phyloP scores from a whole-genome alignment of 2,113 vertebrate species.

The Struthidea cinerea region DNA sequence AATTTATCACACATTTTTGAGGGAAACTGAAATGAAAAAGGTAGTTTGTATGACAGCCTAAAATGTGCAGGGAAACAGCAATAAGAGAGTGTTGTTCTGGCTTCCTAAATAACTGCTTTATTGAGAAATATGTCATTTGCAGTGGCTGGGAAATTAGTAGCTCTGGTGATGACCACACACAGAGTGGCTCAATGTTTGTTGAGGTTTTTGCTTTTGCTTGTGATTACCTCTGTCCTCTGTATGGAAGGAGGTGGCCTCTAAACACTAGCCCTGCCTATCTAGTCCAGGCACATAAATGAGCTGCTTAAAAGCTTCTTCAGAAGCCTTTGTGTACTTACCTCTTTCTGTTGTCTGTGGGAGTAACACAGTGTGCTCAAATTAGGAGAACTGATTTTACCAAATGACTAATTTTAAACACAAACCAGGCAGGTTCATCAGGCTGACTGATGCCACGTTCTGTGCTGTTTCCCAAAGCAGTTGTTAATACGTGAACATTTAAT shows the following conservation, averaged over 20 bases:
- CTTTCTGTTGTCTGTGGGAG: neutral
- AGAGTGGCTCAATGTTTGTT: neutral
- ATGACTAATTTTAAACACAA: neutral
- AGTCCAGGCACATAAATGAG: neutral
- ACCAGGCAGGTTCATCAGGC: neutral
- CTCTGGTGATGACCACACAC: neutral
- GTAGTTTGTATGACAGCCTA: fast-evolving
- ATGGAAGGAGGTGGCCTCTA: neutral
- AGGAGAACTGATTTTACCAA: neutral
- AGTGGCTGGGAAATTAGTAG: neutral
- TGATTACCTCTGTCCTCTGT: neutral
- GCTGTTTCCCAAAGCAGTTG: neutral
- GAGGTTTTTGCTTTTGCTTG: neutral
- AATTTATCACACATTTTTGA: neutral
- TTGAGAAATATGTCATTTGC: neutral
- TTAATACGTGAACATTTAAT: neutral
- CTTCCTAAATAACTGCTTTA: neutral
- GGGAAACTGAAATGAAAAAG: neutral
- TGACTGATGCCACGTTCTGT: neutral
- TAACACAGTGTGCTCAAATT: neutral
- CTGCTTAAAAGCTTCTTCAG: neutral
- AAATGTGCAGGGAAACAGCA: neutral
- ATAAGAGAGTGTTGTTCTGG: neutral
- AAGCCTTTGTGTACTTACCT: neutral
- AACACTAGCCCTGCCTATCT: neutral